phyloP scores from a whole-genome alignment of 2,888 invertebrate species.

The Copidosoma aretas region DNA sequence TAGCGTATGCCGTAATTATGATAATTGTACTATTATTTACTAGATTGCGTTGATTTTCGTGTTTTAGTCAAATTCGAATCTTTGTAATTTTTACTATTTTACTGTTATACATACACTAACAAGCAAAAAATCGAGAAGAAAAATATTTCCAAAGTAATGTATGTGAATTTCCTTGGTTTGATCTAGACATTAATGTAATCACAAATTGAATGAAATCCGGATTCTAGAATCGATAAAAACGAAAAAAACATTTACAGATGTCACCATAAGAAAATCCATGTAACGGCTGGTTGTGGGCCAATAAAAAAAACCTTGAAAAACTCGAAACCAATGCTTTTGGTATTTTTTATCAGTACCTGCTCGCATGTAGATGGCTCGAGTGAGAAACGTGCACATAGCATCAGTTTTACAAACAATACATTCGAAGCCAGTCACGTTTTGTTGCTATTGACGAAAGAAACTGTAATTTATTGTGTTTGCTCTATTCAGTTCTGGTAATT shows the following conservation, averaged over 20 bases:
- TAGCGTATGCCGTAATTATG: conserved; percentile 29
- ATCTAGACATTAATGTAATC: conserved; percentile 29
- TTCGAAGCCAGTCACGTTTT: no score
- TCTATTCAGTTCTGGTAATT: no score
- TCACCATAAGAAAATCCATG: conserved; percentile 45
- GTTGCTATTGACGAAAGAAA: no score
- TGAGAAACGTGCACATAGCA: no score
- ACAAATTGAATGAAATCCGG: conserved; percentile 19
- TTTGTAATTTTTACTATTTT: conserved; percentile 40
- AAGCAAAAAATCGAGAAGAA: conserved; percentile 34
- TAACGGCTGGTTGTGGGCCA: conserved; percentile 55
- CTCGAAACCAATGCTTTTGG: conserved; percentile 2
- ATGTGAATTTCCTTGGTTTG: conserved; percentile 40
- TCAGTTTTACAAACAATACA: no score
- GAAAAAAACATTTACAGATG: conserved; percentile 37
- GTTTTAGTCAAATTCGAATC: conserved; percentile 25
- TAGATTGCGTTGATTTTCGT: conserved; percentile 34
- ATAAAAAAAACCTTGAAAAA: conserved; percentile 52
- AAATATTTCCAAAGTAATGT: conserved; percentile 36
- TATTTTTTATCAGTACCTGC: conserved; percentile 5
- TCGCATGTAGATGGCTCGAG: no score
- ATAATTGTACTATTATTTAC: conserved; percentile 13
- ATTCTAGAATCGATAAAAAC: conserved; percentile 23
- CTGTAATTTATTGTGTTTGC: no score
- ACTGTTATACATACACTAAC: conserved; percentile 40